phyloP scores from a whole-genome alignment of 2,113 vertebrate genomes.

The Athene noctua region DNA sequence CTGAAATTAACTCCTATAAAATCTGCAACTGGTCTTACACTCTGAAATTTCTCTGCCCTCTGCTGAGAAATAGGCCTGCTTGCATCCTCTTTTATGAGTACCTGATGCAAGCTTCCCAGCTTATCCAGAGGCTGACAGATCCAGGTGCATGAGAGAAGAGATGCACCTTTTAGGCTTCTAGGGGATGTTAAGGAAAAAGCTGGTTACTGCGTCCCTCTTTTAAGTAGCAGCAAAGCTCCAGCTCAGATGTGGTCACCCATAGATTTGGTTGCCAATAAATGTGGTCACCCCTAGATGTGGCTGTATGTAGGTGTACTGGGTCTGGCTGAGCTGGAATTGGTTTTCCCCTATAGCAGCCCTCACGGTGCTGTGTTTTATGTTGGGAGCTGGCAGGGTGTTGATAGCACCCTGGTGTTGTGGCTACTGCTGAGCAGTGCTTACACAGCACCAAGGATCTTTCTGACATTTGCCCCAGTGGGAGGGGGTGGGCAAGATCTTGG shows the following conservation, averaged over 20 bases:
- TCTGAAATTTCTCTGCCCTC: background rate
- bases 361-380: too few relatives aligned
- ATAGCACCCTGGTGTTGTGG: too few relatives aligned
- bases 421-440: too few relatives aligned
- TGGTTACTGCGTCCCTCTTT: accelerated
- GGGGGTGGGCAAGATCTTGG: too few relatives aligned
- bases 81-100: background rate
- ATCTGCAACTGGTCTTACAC: background rate
- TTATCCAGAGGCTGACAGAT: background rate
- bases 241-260: background rate
- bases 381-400: too few relatives aligned
- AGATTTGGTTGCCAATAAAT: too few relatives aligned
- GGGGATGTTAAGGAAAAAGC: background rate
- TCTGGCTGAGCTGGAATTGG: too few relatives aligned
- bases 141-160: background rate
- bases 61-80: background rate
- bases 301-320: too few relatives aligned
- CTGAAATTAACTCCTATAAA: background rate
- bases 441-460: too few relatives aligned
- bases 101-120: background rate
- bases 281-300: accelerated
- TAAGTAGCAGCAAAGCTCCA: background rate
- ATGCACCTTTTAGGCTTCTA: background rate
- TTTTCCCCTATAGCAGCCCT: too few relatives aligned
- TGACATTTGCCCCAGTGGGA: too few relatives aligned